Percentiles rank a stretch among this genome's conserved stretches.
Evolutionary conservation across 2,797 vertebrate genomes (phyloP).

Genomic region (Antennarius maculatus): DNA sequence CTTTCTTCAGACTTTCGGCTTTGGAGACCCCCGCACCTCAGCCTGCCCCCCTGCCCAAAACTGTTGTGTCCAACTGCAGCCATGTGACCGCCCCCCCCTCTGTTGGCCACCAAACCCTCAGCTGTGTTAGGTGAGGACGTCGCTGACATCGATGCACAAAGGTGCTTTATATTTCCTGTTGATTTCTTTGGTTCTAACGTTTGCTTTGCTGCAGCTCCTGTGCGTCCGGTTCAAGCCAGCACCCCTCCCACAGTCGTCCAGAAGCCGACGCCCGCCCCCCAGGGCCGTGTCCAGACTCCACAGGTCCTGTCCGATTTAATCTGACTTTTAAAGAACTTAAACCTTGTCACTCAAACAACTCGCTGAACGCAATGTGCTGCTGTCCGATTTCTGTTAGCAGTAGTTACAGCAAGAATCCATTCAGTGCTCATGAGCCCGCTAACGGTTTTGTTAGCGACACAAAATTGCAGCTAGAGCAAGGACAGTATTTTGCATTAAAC

Average conservation of each 20-base stretch:
- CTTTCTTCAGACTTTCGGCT: conserved; percentile 81
- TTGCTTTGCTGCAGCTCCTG: conserved; percentile 55
- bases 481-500: background rate
- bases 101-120: conserved; percentile 61
- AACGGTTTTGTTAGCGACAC: background rate
- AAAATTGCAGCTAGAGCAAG: background rate
- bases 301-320: conserved; percentile 76
- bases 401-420: background rate
- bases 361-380: background rate
- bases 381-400: background rate
- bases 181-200: background rate
- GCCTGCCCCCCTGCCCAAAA: conserved; percentile 78
- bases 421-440: too few relatives aligned
- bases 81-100: conserved; percentile 54
- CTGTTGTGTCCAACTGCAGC: conserved; percentile 52
- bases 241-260: conserved; percentile 70
- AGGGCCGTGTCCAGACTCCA: conserved; percentile 66
- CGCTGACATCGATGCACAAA: background rate
- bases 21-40: conserved; percentile 72
- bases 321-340: conserved; percentile 1
- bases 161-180: background rate
- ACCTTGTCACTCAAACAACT: background rate
- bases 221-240: conserved; percentile 76
- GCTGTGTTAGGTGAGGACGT: conserved; percentile 58
- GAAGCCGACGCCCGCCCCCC: conserved; percentile 81